Conservation (phyloP, 2,113 vertebrate species). For the Corythaixoides concolor region DNA sequence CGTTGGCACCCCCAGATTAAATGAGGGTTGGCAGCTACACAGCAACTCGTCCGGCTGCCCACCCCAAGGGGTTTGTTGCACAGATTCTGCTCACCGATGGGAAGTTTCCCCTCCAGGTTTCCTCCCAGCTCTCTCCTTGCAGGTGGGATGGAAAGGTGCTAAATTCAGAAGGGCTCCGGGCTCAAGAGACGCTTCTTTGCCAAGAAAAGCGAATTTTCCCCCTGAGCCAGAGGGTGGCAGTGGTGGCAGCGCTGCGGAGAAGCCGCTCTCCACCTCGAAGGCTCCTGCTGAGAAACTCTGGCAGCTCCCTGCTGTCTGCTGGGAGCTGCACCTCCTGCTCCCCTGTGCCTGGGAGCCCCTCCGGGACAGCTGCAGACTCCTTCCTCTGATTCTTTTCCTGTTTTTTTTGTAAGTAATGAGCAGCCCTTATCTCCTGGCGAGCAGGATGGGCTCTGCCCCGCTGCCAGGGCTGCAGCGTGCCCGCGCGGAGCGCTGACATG, state of each 20-base stretch:
- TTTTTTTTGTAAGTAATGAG: neutral
- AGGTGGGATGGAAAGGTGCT: neutral
- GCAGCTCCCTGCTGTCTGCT: neutral
- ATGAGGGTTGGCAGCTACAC: neutral
- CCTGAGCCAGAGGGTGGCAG: slow-evolving; percentile 20
- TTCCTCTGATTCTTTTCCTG: neutral
- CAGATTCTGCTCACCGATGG: neutral
- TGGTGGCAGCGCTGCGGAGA: neutral
- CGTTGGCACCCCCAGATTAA: accelerated
- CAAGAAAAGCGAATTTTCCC: neutral
- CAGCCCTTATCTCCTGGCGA: neutral
- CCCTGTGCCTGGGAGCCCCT: neutral
- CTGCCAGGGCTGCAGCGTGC: neutral
- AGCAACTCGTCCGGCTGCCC: neutral
- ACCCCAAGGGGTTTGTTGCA: neutral
- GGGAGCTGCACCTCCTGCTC: neutral
- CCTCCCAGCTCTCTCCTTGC: neutral
- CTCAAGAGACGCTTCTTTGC: neutral
- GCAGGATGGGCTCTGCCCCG: neutral
- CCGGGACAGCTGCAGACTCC: neutral
- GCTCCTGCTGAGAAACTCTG: neutral
- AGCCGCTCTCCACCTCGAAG: neutral
- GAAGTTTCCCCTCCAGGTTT: neutral
- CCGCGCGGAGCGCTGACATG: accelerated
- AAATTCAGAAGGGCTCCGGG: accelerated